Base-by-base conservation (phyloP, 2,797 vertebrate species). In the Pangasius macronema region DNA sequence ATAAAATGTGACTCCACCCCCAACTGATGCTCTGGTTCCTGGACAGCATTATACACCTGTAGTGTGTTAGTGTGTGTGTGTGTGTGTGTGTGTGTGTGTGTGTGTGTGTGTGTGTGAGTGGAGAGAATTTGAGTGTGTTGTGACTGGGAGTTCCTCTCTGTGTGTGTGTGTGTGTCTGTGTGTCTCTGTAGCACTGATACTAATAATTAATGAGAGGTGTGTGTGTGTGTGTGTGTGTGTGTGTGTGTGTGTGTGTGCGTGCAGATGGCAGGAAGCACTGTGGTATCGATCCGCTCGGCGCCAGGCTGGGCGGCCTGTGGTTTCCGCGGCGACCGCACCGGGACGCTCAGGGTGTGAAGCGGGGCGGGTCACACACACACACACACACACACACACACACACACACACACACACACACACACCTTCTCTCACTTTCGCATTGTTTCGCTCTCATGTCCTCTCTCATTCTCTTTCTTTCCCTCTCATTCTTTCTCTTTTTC, bases 181-280 rank as follows among this genome's bases (percentile, higher is more conserved):
- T 39, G 39, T 22, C 72, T 87, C 4, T 30, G n/a, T 67, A 11
- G n/a, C 33, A 39, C 33, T 70, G 67, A 36, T 33, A 36, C 67
- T 70, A 70, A 70, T 70, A 70, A 70, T 70, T 70, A 20, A 70
- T 70, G 67, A 39, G 67, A 33, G 7, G 55, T 61, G 27, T 55
- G 63, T 86, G 51, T 88, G 83, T n/a, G 33, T 61, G 88, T 59
- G 85, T 83, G 46, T 75, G 72, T 75, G 36, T 70, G 51, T 82
- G 20, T n/a, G 16, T 49, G 63, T n/a, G 72, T 39, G 84, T 97
- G 97, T 53, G 65, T 57, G 83, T 46, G 70, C 33, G 97, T 97
- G 97, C 97, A 98, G 99, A 99, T 97, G 97, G 98, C 97, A 99
- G 98, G 98, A 99, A 99, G 98, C 97, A 97, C 97, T 97, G 95